These are phyloP conservation scores for Argentina silus DNA, from an alignment of 2,797 vertebrate genomes.

Conservation along the genomic window DNA sequence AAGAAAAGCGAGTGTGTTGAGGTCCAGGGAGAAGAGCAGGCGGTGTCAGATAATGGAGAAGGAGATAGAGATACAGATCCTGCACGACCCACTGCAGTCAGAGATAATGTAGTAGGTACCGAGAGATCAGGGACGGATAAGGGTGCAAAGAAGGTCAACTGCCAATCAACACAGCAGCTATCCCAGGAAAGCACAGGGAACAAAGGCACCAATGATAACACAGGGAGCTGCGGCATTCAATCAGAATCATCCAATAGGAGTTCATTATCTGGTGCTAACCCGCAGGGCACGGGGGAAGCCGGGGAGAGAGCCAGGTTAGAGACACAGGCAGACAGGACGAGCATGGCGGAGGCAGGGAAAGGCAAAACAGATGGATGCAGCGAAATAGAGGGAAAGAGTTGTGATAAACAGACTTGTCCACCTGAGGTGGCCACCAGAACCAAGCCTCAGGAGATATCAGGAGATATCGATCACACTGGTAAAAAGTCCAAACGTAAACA, in stretches of 20 bases:
- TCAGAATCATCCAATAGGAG: constrained; percentile 36
- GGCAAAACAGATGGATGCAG: constrained; percentile 8
- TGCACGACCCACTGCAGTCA: constrained; percentile 29
- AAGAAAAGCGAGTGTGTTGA: constrained; percentile 26
- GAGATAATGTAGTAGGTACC: constrained; percentile 58
- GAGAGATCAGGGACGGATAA: constrained; percentile 50
- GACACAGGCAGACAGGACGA: neutral
- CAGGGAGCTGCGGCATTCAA: constrained; percentile 41
- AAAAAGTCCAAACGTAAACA: constrained; percentile 53
- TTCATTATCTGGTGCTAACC: constrained; percentile 11
- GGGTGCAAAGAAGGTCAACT: constrained; percentile 56
- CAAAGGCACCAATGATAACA: constrained; percentile 42
- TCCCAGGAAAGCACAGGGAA: constrained; percentile 31
- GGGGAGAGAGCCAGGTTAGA: constrained; percentile 7
- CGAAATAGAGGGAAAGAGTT: constrained; percentile 14
- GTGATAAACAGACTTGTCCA: constrained; percentile 18
- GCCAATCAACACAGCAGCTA: constrained; percentile 46
- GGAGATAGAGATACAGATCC: constrained; percentile 56
- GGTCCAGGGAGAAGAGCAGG: constrained; percentile 40
- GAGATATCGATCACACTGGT: constrained; percentile 39
- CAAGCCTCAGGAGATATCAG: constrained; percentile 15
- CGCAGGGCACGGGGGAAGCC: constrained; percentile 16
- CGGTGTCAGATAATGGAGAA: constrained; percentile 50
- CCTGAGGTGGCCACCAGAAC: neutral
- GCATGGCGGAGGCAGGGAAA: neutral